Base-by-base conservation (phyloP, 2,888 invertebrate genomes). In the Argynnis bischoffii region DNA sequence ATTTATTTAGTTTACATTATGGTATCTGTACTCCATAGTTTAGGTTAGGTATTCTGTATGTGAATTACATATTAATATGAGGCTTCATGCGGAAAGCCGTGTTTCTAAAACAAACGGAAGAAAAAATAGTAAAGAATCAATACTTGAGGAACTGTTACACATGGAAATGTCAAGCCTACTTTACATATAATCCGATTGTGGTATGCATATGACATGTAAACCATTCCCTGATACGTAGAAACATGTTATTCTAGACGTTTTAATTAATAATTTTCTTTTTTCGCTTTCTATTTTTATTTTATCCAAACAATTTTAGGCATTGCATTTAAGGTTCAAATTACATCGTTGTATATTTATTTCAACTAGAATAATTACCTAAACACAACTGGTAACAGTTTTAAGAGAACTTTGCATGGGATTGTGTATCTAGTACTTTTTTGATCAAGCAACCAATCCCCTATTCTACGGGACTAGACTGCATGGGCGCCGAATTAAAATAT, bases 101-200 rank as follows among this genome's bases (percentile, higher is more conserved):
- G 53, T 50, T 51, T 61, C 47, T 48, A 15, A 59, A 61, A 16
- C 35, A 51, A 61, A 61, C 53, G 61, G 61, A 61, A 61, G 61
- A 61, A 61, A 26, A 51, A 61, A 61, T 59, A 59, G 48, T 59
- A 59, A 61, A 61, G 61, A 61, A 61, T 61, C 61, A 61, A 61
- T 68, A 70, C 63, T 21, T 46, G 48, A 63, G 51, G 57, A 63
- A 46, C 55, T 54, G 56, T 63, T 41, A 63, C 59, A 69, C 60
- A 60, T 51, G 59, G 67, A 55, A 63, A 69, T 66, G 59, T 67
- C 63, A 55, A 69, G 63, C 48, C 63, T 60, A 50, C 64, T 67
- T 71, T 72, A 69, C 70, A 69, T 72, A 75, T 84, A 84, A 84
- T 84, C 81, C 73, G 76, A 79, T 79, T 79, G 77, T 70, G 74